phyloP scores from a whole-genome alignment of 2,888 invertebrate genomes.

The Pseudolycoriella hygida region DNA sequence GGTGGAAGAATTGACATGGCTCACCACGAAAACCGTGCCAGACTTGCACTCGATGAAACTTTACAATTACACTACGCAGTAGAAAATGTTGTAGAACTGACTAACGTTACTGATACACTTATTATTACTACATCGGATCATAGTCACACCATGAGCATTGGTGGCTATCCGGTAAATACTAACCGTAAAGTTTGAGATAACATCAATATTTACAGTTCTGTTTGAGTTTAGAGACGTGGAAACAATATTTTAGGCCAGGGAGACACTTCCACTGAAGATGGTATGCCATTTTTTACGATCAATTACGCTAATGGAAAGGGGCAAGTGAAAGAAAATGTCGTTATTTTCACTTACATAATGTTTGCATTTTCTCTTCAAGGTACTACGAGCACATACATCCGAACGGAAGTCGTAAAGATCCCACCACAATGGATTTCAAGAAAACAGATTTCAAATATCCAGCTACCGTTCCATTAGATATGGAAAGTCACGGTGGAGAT shows the following conservation, averaged over 20 bases:
- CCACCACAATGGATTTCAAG: conserved; percentile 13
- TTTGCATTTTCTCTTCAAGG: too few species aligned
- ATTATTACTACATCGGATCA: conserved; percentile 67
- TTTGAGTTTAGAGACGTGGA: conserved; percentile 13
- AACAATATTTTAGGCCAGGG: conserved; percentile 28
- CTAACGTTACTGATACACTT: conserved; percentile 48
- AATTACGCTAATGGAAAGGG: conserved; percentile 61
- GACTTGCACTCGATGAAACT: conserved; percentile 58
- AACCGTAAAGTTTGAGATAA: too few species aligned
- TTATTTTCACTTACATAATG: too few species aligned
- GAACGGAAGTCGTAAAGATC: conserved; percentile 16
- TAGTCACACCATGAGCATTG: conserved; percentile 57
- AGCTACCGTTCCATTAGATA: conserved; percentile 38
- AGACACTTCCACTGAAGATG: conserved; percentile 31
- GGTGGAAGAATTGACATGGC: conserved; percentile 56
- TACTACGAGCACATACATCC: neutral
- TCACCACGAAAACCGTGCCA: conserved; percentile 50
- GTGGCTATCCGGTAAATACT: conserved; percentile 43
- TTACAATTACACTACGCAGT: conserved; percentile 57
- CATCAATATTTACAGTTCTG: too few species aligned
- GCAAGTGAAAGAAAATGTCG: conserved; percentile 20
- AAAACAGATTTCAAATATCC: conserved; percentile 33
- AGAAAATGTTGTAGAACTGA: conserved; percentile 37
- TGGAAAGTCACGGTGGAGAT: conserved; percentile 60
- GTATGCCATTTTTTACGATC: conserved; percentile 44